Conservation (phyloP, 92 coral and sea anemone genomes). For the Pocillopora meandrina region DNA sequence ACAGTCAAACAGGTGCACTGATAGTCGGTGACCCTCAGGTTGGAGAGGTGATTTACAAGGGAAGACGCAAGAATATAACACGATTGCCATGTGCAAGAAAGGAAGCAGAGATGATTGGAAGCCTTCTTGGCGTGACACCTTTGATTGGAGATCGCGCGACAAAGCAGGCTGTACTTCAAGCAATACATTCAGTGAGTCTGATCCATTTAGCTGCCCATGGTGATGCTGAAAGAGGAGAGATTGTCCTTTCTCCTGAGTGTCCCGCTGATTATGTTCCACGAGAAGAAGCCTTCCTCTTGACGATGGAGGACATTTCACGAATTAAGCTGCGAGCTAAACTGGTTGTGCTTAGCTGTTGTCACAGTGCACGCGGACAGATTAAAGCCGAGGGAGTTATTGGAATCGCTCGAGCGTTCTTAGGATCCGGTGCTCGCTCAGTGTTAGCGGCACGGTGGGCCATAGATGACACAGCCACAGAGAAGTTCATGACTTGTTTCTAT, state of each 20-base stretch:
- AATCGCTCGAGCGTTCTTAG: conserved; percentile 8
- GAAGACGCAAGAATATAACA: not conserved
- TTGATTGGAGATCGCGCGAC: not conserved
- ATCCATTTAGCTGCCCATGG: conserved; percentile 1
- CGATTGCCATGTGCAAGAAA: not conserved
- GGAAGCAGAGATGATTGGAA: conserved; percentile 1
- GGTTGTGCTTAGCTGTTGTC: conserved; percentile 1
- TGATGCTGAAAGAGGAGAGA: conserved; percentile 1
- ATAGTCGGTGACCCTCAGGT: conserved; percentile 36
- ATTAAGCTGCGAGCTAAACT: not conserved
- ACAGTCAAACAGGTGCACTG: conserved; percentile 21
- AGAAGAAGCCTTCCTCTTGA: not conserved
- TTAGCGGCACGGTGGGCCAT: not conserved
- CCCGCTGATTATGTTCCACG: not conserved
- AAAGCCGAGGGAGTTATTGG: not conserved
- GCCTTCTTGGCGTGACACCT: not conserved
- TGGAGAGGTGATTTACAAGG: conserved; percentile 8
- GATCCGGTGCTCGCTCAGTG: conserved; percentile 6
- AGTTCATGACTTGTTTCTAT: not conserved
- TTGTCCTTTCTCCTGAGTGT: not conserved
- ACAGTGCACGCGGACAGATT: not conserved
- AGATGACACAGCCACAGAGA: not conserved
- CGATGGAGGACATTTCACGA: not conserved
- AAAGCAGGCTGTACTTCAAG: conserved; percentile 1
- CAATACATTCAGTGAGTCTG: not conserved